Base-by-base conservation (phyloP, 2,888 invertebrate species). In the Hirtodrosophila duncani region DNA sequence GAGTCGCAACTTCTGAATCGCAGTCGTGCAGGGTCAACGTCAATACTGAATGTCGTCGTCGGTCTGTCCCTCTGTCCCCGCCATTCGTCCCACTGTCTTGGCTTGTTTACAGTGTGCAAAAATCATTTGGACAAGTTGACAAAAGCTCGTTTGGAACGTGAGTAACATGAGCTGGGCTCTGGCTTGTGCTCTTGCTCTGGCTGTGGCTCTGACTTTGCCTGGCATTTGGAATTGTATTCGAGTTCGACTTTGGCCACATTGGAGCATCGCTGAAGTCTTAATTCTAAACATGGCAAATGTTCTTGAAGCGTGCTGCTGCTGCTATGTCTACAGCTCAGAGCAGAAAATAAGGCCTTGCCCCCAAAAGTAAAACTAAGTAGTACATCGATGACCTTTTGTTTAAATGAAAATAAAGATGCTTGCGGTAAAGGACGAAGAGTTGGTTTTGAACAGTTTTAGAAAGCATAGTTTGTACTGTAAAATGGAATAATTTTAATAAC, bases 111-210 rank as follows among this genome's bases (percentile, higher is more conserved):
- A 77, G 82, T 84, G 83, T 84, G 83, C 82, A 81, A 83, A 83
- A 83, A 83, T 84, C 80, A 83, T 83, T 82, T 82, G 64, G 68
- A 68, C 68, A 81, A 81, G 80, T 83, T 84, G 84, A 84, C 84
- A 84, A 83, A 84, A 84, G 84, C 83, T 84, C 85, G 75, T 71
- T 68, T 80, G 72, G 83, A 80, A 83, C 83, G 83, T 83, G 83
- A 78, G 79, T 84, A 83, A 84, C 83, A 84, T 83, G 83, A 84
- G 75, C 80, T 59, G 69, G 67, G 64, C 67, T 56, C 56, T 18
- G 26, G 9, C 24, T 10, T 11, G 21, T 18, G 6, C n/a, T 11
- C 8, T 13, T 37, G 59, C 33, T 50, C 41, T 33, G 14, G 16
- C 24, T 24, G 48, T 29, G 48, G 48, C 51, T 31, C 30, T 11